Conservation (phyloP, 2,797 vertebrate genomes). For the Setipinna tenuifilis region DNA sequence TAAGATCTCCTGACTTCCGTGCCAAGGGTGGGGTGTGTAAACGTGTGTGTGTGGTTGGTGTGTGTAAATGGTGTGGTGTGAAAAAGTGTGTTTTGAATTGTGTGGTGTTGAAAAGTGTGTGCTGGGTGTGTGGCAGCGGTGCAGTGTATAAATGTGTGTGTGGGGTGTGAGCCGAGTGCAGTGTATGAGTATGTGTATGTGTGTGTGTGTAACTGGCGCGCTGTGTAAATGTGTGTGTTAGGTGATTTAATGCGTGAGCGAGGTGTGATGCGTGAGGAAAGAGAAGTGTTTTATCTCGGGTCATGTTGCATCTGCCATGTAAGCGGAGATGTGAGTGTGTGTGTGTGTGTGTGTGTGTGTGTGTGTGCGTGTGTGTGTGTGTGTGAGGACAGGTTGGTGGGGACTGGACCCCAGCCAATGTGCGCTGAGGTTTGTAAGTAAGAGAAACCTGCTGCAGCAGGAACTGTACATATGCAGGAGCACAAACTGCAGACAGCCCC, state of each 20-base stretch:
- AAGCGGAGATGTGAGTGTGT: background rate
- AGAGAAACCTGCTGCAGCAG: background rate
- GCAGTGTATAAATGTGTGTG: too few relatives aligned
- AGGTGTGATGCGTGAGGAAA: background rate
- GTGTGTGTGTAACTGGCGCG: background rate
- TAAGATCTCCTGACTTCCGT: too few relatives aligned
- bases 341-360: background rate
- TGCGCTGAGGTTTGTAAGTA: background rate
- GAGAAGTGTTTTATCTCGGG: conserved; percentile 19
- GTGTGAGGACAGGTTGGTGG: background rate
- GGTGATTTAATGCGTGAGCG: background rate
- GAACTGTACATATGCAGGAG: background rate
- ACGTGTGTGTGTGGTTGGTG: too few relatives aligned
- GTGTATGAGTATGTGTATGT: too few relatives aligned
- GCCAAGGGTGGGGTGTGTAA: too few relatives aligned
- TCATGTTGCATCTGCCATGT: background rate
- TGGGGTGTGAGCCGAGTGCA: too few relatives aligned
- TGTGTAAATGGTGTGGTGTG: too few relatives aligned
- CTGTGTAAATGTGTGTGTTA: background rate
- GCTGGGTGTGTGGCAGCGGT: too few relatives aligned
- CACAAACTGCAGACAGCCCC: too few relatives aligned
- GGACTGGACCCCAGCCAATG: background rate
- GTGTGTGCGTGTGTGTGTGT: background rate
- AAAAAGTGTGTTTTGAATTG: too few relatives aligned
- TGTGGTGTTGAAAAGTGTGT: too few relatives aligned